Percentiles rank a stretch among this genome's conserved stretches.
These are phyloP conservation scores for Meteorus cinctellus DNA, from an alignment of 2,888 invertebrate species.

Conservation along the genomic window DNA sequence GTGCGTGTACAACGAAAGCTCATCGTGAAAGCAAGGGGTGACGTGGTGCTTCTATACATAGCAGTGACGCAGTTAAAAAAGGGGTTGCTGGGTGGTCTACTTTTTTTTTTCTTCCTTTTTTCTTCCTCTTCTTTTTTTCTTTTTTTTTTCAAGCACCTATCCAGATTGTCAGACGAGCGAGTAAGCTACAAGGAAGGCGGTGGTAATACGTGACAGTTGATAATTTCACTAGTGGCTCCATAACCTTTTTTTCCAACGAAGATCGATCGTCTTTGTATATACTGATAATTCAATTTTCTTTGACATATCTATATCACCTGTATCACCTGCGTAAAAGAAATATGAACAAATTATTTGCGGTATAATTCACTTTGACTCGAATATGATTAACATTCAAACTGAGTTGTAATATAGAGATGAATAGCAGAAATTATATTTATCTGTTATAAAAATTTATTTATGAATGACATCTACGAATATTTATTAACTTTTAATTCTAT, in stretches of 20 bases:
- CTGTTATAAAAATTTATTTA: too few species aligned
- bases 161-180: conserved; percentile 56
- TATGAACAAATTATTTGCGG: too few species aligned
- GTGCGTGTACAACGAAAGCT: conserved; percentile 50
- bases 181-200: conserved; percentile 32
- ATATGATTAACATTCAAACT: too few species aligned
- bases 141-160: conserved; percentile 42
- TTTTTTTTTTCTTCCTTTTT: conserved; percentile 50
- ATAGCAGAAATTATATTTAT: too few species aligned
- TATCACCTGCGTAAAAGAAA: too few species aligned
- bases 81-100: conserved; percentile 71
- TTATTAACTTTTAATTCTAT: too few species aligned
- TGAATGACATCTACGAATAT: too few species aligned
- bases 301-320: conserved; percentile 14
- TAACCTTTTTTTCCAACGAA: conserved; percentile 8
- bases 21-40: conserved; percentile 38
- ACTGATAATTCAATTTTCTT: conserved; percentile 3
- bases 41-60: conserved; percentile 37
- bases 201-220: conserved; percentile 34
- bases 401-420: too few species aligned
- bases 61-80: conserved; percentile 53
- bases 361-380: too few species aligned
- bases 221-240: conserved; percentile 32
- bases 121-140: conserved; percentile 13
- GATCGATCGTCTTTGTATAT: conserved; percentile 24